Percentiles rank a stretch among this genome's conserved stretches.
phyloP scores from a whole-genome alignment of 1,140 invertebrate genomes.

The Eufriesea mexicana region DNA sequence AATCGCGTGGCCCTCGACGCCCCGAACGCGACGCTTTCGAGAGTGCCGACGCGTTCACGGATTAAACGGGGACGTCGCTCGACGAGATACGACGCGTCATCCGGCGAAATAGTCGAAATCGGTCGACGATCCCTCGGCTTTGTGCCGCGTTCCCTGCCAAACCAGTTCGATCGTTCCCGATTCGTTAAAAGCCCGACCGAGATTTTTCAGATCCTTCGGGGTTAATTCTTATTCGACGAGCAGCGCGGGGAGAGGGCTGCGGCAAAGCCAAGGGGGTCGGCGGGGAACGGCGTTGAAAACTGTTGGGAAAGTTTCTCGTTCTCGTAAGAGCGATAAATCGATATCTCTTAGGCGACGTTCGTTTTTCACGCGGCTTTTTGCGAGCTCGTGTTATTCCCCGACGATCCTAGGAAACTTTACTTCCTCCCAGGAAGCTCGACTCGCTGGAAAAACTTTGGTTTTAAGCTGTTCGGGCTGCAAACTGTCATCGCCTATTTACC shows the following conservation, averaged over 20 bases:
- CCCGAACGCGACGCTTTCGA: no score
- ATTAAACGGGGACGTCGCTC: background rate
- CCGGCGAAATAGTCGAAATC: background rate
- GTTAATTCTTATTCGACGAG: background rate
- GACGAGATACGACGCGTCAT: background rate
- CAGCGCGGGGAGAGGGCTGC: background rate
- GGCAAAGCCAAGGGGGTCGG: no score
- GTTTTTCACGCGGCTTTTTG: constrained; percentile 17
- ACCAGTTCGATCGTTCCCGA: background rate
- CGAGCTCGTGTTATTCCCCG: constrained; percentile 41
- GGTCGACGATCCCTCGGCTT: background rate
- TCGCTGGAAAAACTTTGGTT: constrained; percentile 53
- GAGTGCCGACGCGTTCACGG: background rate
- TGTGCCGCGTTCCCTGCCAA: no score
- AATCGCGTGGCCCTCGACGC: background rate
- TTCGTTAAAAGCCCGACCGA: background rate
- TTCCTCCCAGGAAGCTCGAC: background rate
- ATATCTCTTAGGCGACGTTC: constrained; percentile 39
- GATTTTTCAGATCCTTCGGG: background rate
- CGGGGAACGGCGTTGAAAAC: constrained; percentile 31
- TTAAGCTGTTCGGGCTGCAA: constrained; percentile 53
- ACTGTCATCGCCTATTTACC: constrained; percentile 54
- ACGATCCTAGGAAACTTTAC: constrained; percentile 48
- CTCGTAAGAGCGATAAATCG: constrained; percentile 45
- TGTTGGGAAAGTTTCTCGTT: constrained; percentile 21